Evolutionary conservation across 2,888 invertebrate genomes (phyloP).

Genomic region (Pyrochroa serraticornis): DNA sequence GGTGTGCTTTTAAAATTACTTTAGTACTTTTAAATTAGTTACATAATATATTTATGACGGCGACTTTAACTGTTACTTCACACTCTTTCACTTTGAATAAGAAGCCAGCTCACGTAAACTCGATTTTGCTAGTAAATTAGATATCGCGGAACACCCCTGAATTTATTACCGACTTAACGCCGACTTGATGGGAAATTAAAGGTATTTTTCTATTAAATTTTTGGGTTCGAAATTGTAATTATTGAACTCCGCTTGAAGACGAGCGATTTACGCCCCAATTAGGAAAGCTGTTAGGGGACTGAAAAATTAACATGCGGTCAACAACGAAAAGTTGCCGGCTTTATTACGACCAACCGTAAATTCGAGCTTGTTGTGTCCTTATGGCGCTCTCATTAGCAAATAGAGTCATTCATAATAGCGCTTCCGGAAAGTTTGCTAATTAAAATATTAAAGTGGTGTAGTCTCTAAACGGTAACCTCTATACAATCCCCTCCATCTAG

Average conservation of each 20-base stretch:
- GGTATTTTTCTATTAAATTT: not conserved
- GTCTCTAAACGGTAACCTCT: not conserved
- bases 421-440: conserved; percentile 19
- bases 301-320: not conserved
- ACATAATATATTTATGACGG: conserved; percentile 49
- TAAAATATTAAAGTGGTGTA: conserved; percentile 19
- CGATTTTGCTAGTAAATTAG: conserved; percentile 1
- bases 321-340: conserved; percentile 2
- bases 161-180: too few species aligned
- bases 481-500: not conserved
- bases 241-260: not conserved
- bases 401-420: conserved; percentile 18
- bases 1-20: conserved; percentile 51
- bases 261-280: not conserved
- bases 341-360: not conserved
- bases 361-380: not conserved
- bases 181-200: not conserved
- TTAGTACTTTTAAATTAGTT: conserved; percentile 52
- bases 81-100: conserved; percentile 13
- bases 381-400: conserved; percentile 19
- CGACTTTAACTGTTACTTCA: conserved; percentile 31
- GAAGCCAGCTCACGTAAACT: conserved; percentile 11
- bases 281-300: not conserved
- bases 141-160: not conserved
- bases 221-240: not conserved